phyloP scores from a whole-genome alignment of 2,888 invertebrate species.

The Laothoe populi region DNA sequence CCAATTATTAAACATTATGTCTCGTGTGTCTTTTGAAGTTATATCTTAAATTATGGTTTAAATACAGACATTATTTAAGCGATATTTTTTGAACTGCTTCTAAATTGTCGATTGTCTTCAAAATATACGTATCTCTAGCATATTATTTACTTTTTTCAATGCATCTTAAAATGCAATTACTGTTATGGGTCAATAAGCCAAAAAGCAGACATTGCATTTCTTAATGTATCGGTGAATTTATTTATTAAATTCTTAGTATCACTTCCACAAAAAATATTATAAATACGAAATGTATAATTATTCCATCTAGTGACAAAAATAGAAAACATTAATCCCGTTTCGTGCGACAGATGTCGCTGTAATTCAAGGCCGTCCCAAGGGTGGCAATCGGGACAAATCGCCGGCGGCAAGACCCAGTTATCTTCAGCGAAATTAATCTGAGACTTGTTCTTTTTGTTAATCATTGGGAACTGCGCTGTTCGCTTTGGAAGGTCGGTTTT shows the following conservation, averaged over 20 bases:
- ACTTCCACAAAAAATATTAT: background rate
- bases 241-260: background rate
- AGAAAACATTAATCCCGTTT: background rate
- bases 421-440: constrained; percentile 13
- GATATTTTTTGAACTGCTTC: too few relatives aligned
- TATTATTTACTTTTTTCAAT: too few relatives aligned
- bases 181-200: background rate
- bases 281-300: background rate
- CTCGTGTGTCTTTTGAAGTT: too few relatives aligned
- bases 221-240: background rate
- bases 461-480: constrained; percentile 11
- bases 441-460: constrained; percentile 9
- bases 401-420: constrained; percentile 3
- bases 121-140: too few relatives aligned
- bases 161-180: background rate
- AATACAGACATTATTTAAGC: too few relatives aligned
- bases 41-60: too few relatives aligned
- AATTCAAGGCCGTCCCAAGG: constrained; percentile 18
- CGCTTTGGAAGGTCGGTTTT: background rate
- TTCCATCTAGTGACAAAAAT: constrained; percentile 3
- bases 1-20: too few relatives aligned
- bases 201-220: background rate
- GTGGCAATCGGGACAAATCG: constrained; percentile 10
- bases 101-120: too few relatives aligned
- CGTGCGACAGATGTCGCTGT: constrained; percentile 12